Evolutionary conservation across 2,797 vertebrate species (phyloP).

Genomic region (Pangasius krempfi): DNA sequence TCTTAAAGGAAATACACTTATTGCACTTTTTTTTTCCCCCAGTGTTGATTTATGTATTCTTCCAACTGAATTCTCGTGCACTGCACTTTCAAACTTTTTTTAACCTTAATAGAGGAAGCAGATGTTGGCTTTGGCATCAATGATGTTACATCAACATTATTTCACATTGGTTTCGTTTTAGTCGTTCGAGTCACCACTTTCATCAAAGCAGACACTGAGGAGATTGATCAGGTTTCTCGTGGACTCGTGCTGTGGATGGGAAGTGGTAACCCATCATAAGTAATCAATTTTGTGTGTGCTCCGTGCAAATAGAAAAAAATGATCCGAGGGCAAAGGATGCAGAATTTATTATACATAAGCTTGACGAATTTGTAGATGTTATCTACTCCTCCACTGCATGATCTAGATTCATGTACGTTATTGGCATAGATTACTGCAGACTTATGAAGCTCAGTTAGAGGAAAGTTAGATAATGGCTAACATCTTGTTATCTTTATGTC

Average conservation of each 20-base stretch:
- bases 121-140: conserved; percentile 62
- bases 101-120: conserved; percentile 70
- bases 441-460: background rate
- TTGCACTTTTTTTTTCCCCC: background rate
- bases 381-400: conserved; percentile 7
- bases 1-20: conserved; percentile 60
- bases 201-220: conserved; percentile 63
- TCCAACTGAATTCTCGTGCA: conserved; percentile 37
- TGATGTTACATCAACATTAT: conserved; percentile 64
- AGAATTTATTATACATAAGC: background rate
- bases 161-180: conserved; percentile 36
- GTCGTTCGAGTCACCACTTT: conserved; percentile 39
- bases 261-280: background rate
- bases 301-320: background rate
- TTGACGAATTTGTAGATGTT: background rate
- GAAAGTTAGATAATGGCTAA: background rate
- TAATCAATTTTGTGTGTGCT: no score
- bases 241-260: background rate
- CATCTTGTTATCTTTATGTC: background rate
- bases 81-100: background rate
- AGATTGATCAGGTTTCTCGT: conserved; percentile 27
- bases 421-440: background rate
- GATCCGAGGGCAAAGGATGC: background rate
- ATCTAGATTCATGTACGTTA: background rate
- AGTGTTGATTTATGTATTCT: conserved; percentile 59